Evolutionary conservation across 2,113 vertebrate species (phyloP).

Genomic region (Polyodon spathula): DNA sequence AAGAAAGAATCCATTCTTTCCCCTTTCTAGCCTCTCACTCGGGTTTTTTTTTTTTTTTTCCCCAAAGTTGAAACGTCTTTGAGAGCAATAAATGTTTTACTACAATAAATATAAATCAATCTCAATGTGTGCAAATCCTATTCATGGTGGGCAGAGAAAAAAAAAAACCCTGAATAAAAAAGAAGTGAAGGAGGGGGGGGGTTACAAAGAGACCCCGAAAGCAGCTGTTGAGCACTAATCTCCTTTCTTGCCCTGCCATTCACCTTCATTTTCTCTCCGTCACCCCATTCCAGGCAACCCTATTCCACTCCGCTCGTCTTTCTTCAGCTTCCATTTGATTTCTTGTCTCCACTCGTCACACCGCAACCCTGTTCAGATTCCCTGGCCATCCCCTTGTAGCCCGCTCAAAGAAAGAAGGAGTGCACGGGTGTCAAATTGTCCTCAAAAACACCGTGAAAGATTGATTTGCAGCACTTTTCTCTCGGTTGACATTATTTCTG

Average conservation of each 20-base stretch:
- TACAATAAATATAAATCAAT: constrained; percentile 80
- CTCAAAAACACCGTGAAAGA: constrained; percentile 85
- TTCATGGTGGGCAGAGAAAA: constrained; percentile 44
- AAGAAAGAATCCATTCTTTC: constrained; percentile 51
- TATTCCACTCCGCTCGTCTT: constrained; percentile 33
- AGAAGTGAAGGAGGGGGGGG: constrained; percentile 36
- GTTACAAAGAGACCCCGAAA: constrained; percentile 50
- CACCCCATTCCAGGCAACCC: constrained; percentile 35
- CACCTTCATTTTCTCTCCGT: constrained; percentile 55
- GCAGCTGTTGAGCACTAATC: constrained; percentile 68
- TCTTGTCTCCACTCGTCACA: constrained; percentile 43
- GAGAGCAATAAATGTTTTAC: constrained; percentile 66
- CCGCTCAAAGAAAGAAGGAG: constrained; percentile 60
- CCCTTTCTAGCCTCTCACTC: constrained; percentile 17
- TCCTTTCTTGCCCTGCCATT: constrained; percentile 77
- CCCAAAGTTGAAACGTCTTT: constrained; percentile 38
- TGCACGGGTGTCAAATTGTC: constrained; percentile 79
- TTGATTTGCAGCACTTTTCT: constrained; percentile 90
- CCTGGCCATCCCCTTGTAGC: constrained; percentile 66
- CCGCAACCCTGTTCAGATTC: constrained; percentile 53
- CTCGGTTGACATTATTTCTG: constrained; percentile 70
- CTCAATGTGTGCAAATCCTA: constrained; percentile 68
- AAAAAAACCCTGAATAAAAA: constrained; percentile 42
- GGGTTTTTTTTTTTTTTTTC: constrained; percentile 18
- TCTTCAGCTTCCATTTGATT: constrained; percentile 52